Conservation (phyloP, 2,797 vertebrate species). For the Acanthis flammea region DNA sequence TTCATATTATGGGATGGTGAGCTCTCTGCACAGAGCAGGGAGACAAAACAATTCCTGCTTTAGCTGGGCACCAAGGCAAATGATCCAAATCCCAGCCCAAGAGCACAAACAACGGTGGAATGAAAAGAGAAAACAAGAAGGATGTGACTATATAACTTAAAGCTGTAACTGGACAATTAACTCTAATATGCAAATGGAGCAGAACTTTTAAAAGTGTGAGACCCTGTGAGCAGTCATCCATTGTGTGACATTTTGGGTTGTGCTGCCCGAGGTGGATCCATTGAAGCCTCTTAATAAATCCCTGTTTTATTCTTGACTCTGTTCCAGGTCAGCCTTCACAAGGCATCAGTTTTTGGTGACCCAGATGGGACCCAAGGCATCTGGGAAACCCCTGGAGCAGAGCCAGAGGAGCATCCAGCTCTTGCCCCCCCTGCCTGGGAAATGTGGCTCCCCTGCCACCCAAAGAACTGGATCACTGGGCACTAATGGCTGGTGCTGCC, state of each 20-base stretch:
- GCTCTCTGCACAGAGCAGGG: neutral
- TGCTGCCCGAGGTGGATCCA: neutral
- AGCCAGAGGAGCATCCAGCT: neutral
- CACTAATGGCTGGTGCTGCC: neutral
- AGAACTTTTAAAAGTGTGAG: neutral
- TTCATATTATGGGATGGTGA: neutral
- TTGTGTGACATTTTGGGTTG: neutral
- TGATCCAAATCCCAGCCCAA: neutral
- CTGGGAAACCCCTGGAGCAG: neutral
- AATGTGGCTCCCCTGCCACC: neutral
- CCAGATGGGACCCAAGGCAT: neutral
- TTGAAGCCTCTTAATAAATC: neutral
- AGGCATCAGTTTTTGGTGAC: neutral
- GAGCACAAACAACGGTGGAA: neutral
- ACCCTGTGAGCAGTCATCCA: neutral
- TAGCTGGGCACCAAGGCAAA: neutral
- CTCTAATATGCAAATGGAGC: neutral
- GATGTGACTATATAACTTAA: rapidly evolving
- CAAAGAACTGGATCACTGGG: neutral
- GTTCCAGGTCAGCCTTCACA: neutral
- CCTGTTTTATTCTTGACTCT: neutral
- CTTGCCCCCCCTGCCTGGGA: neutral
- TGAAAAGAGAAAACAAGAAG: neutral
- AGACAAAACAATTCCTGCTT: neutral
- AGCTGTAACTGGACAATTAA: neutral